phyloP scores from a whole-genome alignment of 2,888 invertebrate genomes.

The Diplolepis rosae region DNA sequence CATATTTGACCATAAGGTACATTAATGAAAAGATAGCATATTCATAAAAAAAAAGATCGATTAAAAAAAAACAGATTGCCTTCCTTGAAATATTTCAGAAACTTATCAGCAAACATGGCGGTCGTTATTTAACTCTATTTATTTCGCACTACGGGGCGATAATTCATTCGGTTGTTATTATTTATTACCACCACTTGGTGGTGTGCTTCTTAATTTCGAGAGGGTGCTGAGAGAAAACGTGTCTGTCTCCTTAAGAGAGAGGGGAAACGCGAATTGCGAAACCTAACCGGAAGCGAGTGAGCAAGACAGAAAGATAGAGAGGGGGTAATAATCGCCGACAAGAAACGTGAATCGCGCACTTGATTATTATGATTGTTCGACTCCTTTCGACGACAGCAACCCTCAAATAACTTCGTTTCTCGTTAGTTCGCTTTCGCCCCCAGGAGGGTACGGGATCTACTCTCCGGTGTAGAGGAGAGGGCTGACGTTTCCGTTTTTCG shows the following conservation, averaged over 20 bases:
- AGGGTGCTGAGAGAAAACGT: constrained; percentile 47
- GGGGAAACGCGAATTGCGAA: not conserved
- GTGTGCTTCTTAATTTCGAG: constrained; percentile 56
- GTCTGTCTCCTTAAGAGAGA: too few species aligned
- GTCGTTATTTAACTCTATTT: constrained; percentile 55
- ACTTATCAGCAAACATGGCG: not conserved
- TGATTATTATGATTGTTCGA: constrained; percentile 70
- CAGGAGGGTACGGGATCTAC: constrained; percentile 29
- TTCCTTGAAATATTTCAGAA: not conserved
- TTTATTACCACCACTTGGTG: constrained; percentile 59
- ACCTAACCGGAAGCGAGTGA: constrained; percentile 27
- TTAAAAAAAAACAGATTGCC: not conserved
- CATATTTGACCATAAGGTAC: not conserved
- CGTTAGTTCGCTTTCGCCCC: constrained; percentile 59
- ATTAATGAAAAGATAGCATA: not conserved
- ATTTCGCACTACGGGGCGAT: constrained; percentile 60
- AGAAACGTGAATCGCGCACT: constrained; percentile 68
- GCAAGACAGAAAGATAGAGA: constrained; percentile 36
- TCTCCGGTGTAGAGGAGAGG: constrained; percentile 45
- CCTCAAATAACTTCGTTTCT: constrained; percentile 68
- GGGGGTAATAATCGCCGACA: constrained; percentile 64
- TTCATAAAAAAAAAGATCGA: not conserved
- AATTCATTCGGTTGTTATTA: constrained; percentile 68
- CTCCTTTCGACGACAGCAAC: constrained; percentile 61
- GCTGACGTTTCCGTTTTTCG: constrained; percentile 59